These are phyloP conservation scores for Myrmecophaga tridactyla DNA, from an alignment of 2,113 vertebrate species.

Conservation along the genomic window DNA sequence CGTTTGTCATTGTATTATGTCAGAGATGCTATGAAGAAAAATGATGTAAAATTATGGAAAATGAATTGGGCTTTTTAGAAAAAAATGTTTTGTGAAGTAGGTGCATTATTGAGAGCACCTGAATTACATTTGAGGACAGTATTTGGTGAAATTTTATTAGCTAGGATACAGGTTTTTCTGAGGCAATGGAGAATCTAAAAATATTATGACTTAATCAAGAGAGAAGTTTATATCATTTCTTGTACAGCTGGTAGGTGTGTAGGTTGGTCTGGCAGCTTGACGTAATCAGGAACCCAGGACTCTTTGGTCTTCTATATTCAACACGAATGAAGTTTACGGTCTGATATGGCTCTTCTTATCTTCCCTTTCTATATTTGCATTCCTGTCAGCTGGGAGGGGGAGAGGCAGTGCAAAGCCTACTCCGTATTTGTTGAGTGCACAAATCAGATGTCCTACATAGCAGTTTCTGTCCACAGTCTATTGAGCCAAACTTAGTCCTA, in stretches of 20 bases:
- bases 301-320: background rate
- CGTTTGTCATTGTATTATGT: constrained; percentile 43
- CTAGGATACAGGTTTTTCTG: constrained; percentile 9
- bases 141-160: constrained; percentile 63
- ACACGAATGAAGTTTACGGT: background rate
- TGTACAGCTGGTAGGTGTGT: background rate
- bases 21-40: constrained; percentile 38
- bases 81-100: constrained; percentile 59
- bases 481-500: background rate
- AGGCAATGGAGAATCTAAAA: background rate
- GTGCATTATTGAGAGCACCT: constrained; percentile 32
- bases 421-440: background rate
- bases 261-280: background rate
- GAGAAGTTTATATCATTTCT: background rate
- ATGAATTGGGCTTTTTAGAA: background rate
- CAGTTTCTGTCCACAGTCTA: background rate
- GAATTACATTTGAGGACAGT: constrained; percentile 32
- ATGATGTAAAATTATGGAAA: constrained; percentile 40
- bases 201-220: background rate
- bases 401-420: background rate
- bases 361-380: background rate
- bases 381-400: background rate
- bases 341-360: background rate
- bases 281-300: background rate
- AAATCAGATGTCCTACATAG: background rate